phyloP scores from a whole-genome alignment of 2,113 vertebrate genomes.

The Aix galericulata region DNA sequence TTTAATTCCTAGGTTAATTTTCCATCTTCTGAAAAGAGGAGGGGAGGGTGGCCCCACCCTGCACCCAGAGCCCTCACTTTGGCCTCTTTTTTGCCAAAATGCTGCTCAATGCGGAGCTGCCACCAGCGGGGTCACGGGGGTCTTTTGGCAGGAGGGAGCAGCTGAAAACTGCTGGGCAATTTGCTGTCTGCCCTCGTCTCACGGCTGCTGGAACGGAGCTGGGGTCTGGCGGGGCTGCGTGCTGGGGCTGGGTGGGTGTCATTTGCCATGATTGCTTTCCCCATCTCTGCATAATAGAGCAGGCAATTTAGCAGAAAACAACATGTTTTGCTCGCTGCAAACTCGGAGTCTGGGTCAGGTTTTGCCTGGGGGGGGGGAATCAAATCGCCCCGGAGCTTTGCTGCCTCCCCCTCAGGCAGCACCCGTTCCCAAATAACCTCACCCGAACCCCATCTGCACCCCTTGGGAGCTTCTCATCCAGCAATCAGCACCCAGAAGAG shows the following conservation, averaged over 20 bases:
- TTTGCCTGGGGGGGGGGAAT: background rate
- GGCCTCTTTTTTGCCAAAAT: fast-evolving
- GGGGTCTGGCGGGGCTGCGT: background rate
- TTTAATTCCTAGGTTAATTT: background rate
- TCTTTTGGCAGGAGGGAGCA: background rate
- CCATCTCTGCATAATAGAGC: background rate
- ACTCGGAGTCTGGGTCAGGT: conserved; percentile 10
- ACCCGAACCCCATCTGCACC: background rate
- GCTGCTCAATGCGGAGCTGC: background rate
- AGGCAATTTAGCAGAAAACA: background rate
- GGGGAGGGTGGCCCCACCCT: background rate
- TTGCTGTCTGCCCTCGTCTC: background rate
- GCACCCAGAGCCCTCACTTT: background rate
- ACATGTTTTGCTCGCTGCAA: background rate
- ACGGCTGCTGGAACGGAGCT: fast-evolving
- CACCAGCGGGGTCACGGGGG: fast-evolving
- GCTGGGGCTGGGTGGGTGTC: background rate
- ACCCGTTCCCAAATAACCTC: background rate
- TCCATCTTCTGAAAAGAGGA: background rate
- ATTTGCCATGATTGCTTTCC: background rate
- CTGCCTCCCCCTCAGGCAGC: background rate
- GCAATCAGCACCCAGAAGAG: background rate
- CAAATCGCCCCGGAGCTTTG: background rate
- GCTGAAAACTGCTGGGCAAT: background rate
- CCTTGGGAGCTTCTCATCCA: background rate